Percentiles rank a stretch among this genome's conserved stretches.
These are phyloP conservation scores for Perizoma flavofasciatum DNA, from an alignment of 2,888 invertebrate genomes.

Conservation along the genomic window DNA sequence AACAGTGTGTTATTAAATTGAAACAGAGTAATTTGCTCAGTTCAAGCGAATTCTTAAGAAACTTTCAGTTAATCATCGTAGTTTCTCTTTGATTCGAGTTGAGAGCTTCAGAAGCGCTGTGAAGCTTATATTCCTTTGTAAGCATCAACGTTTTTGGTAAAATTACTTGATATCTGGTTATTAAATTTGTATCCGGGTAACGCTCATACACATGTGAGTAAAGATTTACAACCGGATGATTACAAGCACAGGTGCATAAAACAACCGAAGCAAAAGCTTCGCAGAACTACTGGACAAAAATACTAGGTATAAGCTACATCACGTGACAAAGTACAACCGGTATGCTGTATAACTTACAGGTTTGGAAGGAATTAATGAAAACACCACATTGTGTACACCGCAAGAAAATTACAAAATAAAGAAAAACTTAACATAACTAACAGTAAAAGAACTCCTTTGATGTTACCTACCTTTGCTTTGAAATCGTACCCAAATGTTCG, in stretches of 20 bases:
- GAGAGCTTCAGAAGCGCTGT: not conserved
- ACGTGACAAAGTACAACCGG: no score
- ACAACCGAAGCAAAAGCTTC: no score
- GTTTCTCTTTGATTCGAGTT: constrained; percentile 2
- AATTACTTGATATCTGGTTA: constrained; percentile 13
- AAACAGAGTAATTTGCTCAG: constrained; percentile 1
- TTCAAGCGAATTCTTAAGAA: constrained; percentile 7
- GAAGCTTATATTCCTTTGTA: constrained; percentile 8
- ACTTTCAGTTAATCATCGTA: constrained; percentile 6
- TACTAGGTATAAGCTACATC: no score
- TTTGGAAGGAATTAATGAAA: no score
- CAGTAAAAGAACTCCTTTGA: constrained; percentile 9
- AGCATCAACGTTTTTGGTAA: constrained; percentile 8
- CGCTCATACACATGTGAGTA: not conserved
- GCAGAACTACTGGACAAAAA: no score
- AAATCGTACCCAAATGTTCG: constrained; percentile 4
- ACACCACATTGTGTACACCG: no score
- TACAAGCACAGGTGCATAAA: not conserved
- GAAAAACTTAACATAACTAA: no score
- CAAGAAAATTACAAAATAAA: no score
- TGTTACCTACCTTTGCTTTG: constrained; percentile 12
- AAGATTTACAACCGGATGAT: not conserved
- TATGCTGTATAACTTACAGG: no score
- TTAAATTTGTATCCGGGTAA: constrained; percentile 8
- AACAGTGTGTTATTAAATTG: no score